Conservation (phyloP, 2,113 vertebrate genomes). For the Pollimyrus isidori region DNA sequence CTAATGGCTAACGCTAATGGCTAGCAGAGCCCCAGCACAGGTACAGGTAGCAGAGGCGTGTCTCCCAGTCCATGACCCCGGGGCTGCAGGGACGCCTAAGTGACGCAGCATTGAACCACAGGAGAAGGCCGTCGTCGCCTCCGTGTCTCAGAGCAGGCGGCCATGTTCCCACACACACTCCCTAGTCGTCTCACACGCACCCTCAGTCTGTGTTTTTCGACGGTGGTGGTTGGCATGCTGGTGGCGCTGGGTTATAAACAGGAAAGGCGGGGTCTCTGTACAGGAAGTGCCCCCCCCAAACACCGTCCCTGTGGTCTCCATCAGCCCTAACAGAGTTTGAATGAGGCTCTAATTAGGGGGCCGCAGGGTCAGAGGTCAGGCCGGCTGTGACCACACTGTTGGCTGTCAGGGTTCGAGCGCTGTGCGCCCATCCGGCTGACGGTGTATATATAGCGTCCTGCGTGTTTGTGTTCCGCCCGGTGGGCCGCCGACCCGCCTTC, state of each 20-base stretch:
- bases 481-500: background rate
- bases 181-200: background rate
- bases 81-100: background rate
- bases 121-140: background rate
- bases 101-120: background rate
- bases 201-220: background rate
- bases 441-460: background rate
- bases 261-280: background rate
- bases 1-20: background rate
- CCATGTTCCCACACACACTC: background rate
- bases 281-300: background rate
- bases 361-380: background rate
- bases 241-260: background rate
- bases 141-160: background rate
- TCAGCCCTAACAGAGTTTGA: background rate
- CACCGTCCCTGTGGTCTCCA: background rate
- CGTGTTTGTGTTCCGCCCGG: background rate
- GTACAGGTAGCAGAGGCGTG: background rate
- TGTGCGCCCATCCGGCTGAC: background rate
- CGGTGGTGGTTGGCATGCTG: background rate
- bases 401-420: background rate
- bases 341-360: conserved; percentile 4
- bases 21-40: background rate
- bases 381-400: background rate
- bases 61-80: background rate